Evolutionary conservation across 2,113 vertebrate species (phyloP).

Genomic region (Sprattus sprattus): DNA sequence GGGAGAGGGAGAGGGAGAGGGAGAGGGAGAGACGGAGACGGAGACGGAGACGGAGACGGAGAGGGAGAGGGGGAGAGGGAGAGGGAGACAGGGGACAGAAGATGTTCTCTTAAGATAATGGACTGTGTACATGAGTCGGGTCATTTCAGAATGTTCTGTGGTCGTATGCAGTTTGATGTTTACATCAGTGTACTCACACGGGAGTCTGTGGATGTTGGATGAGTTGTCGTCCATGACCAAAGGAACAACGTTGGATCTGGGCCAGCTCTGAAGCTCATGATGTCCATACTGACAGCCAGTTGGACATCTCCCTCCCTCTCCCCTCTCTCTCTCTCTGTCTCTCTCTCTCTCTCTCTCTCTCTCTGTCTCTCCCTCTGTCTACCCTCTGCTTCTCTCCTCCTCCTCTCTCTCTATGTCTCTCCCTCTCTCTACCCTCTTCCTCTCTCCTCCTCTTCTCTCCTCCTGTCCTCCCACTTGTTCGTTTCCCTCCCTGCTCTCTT

Average conservation of each 20-base stretch:
- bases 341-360: neutral
- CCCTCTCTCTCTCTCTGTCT: neutral
- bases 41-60: too few species aligned
- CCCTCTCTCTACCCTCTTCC: neutral
- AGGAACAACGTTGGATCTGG: neutral
- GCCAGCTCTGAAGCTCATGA: neutral
- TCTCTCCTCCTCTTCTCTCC: slow-evolving; percentile 17
- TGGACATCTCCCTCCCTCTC: neutral
- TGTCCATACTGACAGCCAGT: neutral
- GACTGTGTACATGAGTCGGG: neutral
- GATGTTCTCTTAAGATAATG: neutral
- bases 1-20: too few species aligned
- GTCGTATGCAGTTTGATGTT: neutral
- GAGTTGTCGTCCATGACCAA: neutral
- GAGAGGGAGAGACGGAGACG: too few species aligned
- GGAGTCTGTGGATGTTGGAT: neutral
- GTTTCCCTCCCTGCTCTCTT: slow-evolving; percentile 49
- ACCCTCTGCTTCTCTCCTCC: neutral
- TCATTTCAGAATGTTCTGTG: neutral
- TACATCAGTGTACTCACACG: neutral
- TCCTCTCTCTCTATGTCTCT: neutral
- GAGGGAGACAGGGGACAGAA: neutral
- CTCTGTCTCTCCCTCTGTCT: neutral
- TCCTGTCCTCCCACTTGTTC: slow-evolving; percentile 34
- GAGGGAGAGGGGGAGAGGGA: too few species aligned